These are phyloP conservation scores for Pocillopora grandis DNA, from an alignment of 92 coral and sea anemone genomes.

Conservation along the genomic window DNA sequence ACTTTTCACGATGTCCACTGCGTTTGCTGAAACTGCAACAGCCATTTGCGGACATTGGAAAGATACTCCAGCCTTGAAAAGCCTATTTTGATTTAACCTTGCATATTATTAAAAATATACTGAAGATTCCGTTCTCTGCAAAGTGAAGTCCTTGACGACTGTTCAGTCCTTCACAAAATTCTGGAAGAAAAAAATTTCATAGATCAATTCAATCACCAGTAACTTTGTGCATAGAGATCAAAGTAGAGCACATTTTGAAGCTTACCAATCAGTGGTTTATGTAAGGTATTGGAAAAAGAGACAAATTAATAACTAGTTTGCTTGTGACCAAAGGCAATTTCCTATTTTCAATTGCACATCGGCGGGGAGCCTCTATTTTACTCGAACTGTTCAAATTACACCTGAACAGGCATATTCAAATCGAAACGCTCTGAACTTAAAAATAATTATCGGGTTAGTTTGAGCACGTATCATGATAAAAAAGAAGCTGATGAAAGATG, in stretches of 20 bases:
- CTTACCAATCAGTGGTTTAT: too few species aligned
- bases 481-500: neutral
- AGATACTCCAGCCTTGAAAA: neutral
- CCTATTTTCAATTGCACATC: conserved; percentile 14
- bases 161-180: neutral
- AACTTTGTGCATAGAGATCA: too few species aligned
- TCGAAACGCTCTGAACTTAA: conserved; percentile 21
- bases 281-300: neutral
- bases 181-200: conserved; percentile 3
- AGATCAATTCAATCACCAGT: neutral
- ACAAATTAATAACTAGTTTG: conserved; percentile 14
- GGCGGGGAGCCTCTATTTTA: conserved; percentile 10
- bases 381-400: conserved; percentile 15
- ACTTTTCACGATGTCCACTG: neutral
- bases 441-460: neutral
- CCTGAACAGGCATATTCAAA: conserved; percentile 18
- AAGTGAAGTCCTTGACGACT: neutral
- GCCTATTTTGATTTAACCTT: neutral
- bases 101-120: neutral
- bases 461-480: neutral
- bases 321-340: conserved; percentile 7
- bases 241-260: too few species aligned
- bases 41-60: neutral
- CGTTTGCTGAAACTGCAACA: neutral
- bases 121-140: neutral